A percentile compares a stretch with the other conserved stretches of the same genome.
These are phyloP conservation scores for Euphydryas editha DNA, from an alignment of 2,888 invertebrate genomes.

Conservation along the genomic window DNA sequence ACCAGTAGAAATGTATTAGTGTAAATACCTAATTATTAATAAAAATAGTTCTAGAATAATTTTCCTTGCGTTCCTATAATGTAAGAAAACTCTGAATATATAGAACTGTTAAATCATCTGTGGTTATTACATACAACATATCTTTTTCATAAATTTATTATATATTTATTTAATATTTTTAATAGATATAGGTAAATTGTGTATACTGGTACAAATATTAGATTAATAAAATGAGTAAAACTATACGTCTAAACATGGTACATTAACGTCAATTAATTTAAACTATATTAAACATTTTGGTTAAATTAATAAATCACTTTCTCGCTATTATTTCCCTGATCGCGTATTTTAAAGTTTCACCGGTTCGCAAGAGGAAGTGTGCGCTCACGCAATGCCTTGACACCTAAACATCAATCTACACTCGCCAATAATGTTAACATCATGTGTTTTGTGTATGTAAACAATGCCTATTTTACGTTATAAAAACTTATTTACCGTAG, in stretches of 20 bases:
- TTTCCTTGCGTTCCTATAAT: no score
- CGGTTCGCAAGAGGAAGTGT: slow-evolving; percentile 61
- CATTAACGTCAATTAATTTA: slow-evolving; percentile 5
- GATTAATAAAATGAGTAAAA: not conserved
- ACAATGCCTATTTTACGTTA: slow-evolving; percentile 7
- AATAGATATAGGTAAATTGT: no score
- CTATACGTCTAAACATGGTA: not conserved
- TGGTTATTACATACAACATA: no score
- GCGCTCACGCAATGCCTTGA: slow-evolving; percentile 61
- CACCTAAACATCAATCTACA: slow-evolving; percentile 37
- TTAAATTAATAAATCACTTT: slow-evolving; percentile 78
- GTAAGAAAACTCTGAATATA: no score
- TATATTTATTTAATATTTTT: no score
- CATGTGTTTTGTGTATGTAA: slow-evolving; percentile 12
- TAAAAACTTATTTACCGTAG: no score
- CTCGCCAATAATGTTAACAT: slow-evolving; percentile 7
- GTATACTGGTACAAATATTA: no score
- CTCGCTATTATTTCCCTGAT: slow-evolving; percentile 71
- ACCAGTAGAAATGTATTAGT: no score
- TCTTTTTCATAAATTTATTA: no score
- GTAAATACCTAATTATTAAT: no score
- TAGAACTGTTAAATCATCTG: no score
- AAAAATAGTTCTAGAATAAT: no score
- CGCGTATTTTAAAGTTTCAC: slow-evolving; percentile 78
- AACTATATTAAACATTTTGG: slow-evolving; percentile 55